Base-by-base conservation (phyloP, 2,888 invertebrate genomes). In the Leptinotarsa peninsularis region DNA sequence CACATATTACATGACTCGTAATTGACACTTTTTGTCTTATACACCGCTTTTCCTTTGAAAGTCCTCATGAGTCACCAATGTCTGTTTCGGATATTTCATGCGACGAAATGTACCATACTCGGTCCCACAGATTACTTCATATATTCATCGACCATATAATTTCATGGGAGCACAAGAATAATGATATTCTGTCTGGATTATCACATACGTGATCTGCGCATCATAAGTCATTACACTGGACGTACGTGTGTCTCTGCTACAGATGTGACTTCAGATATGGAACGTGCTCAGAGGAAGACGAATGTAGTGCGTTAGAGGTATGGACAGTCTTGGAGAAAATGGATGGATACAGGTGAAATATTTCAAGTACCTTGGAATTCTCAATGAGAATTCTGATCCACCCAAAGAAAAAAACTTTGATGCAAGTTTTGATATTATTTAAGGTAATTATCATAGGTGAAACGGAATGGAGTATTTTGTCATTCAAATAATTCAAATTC, bases 141-240 rank as follows among this genome's bases (percentile, higher is more conserved):
- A 83, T 80, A 80, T 81, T 81, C 81, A 82, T 82, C 80, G 80
- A 81, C 81, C 82, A 80, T 83, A 82, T 85, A 84, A 86, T 85
- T 84, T 85, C 83, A 83, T 85, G 85, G 85, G 85, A 85, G 85
- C 85, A 85, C 85, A 74, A 70, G 66, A 74, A 73, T 66, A 73
- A 66, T 73, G 69, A 74, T 74, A 74, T 70, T 74, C 66, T 50
- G 70, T 68, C 68, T 52, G 54, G 52, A 68, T 68, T 21, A 68
- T 68, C 68, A 33, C 68, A 68, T 68, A 68, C 68, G 68, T 68
- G 68, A 68, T 68, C 68, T 56, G 68, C 27, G 54, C 54, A 68
- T 68, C 68, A 27, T 56, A 27, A 68, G 68, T 68, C 68, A 68
- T 68, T 68, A 68, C 63, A 63, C 33, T 52, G 54, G 52, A 49